phyloP scores from a whole-genome alignment of 2,797 vertebrate species.

The Dendrocincla fuliginosa region DNA sequence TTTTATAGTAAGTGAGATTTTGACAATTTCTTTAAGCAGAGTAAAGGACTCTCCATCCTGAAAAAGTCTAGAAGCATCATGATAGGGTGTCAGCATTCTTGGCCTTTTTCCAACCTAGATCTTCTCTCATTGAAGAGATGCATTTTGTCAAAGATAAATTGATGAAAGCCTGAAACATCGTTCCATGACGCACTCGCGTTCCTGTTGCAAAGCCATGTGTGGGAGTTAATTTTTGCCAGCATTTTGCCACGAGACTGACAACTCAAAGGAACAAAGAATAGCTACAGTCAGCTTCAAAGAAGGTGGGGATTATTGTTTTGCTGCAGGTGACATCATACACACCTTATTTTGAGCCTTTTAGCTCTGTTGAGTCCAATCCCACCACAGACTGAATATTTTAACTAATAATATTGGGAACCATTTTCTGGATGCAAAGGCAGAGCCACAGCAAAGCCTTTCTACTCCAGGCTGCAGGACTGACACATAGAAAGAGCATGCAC shows the following conservation, averaged over 20 bases:
- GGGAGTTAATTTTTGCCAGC: conserved; percentile 4
- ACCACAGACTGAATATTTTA: background rate
- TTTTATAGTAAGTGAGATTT: background rate
- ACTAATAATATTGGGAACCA: background rate
- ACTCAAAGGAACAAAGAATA: conserved; percentile 6
- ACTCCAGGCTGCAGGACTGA: background rate
- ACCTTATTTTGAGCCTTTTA: background rate
- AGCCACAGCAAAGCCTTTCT: background rate
- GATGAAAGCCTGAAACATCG: background rate
- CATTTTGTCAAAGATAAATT: background rate
- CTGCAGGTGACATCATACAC: background rate
- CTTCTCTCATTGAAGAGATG: background rate
- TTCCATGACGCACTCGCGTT: background rate
- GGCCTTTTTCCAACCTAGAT: background rate
- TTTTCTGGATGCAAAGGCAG: background rate
- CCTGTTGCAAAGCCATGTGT: background rate
- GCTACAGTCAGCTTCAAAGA: background rate
- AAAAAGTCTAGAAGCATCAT: background rate
- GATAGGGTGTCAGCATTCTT: background rate
- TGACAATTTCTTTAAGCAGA: background rate
- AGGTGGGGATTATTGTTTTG: background rate
- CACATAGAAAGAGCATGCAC: background rate
- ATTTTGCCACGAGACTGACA: background rate
- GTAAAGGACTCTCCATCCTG: background rate
- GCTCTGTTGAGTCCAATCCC: background rate